Evolutionary conservation across 2,888 invertebrate genomes (phyloP), one percentile per base, ranked within the genome.

Genomic region (Sericinus montela): DNA sequence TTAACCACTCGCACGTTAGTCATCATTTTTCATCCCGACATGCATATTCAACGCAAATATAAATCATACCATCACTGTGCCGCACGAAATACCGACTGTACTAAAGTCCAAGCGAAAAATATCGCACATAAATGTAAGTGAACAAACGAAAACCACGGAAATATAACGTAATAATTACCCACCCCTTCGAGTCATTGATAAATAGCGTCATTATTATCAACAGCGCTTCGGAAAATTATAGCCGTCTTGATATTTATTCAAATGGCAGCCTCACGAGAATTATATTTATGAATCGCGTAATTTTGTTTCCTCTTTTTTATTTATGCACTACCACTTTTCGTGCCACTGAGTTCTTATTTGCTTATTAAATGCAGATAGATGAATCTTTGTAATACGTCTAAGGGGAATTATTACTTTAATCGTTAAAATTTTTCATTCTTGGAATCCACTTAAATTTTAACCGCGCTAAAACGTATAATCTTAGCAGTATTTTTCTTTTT

Each of bases 31-130:
- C 87, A 87, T 86, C 76, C 70, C 75, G 81, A 82, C 85, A 85
- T 86, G 86, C 85, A 87, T 88, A 86, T 86, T 88, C 85, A 87
- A 83, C 83, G 70, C 65, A 71, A 83, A 74, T 75, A 87, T 88
- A 86, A 85, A 88, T 88, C 87, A 88, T 77, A 73, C 75, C 69
- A 78, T 78, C 75, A 73, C 68, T 70, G 68, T 72, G 70, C 65
- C 69, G 63, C 74, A 79, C 76, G 75, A 72, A 80, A 80, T 81
- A 82, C 80, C 80, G 72, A 79, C 76, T 74, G 76, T 73, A 71
- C 76, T 73, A 72, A 67, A 75, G 72, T 8, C 71, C 68, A 73
- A 72, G 71, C 66, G 62, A 75, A 79, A 81, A 80, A 80, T 77
- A 81, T 73, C 67, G 59, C 65, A 67, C 69, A 67, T 75, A 79